These are phyloP conservation scores for Drosophila funebris DNA, from an alignment of 1,140 invertebrate species.

Conservation along the genomic window DNA sequence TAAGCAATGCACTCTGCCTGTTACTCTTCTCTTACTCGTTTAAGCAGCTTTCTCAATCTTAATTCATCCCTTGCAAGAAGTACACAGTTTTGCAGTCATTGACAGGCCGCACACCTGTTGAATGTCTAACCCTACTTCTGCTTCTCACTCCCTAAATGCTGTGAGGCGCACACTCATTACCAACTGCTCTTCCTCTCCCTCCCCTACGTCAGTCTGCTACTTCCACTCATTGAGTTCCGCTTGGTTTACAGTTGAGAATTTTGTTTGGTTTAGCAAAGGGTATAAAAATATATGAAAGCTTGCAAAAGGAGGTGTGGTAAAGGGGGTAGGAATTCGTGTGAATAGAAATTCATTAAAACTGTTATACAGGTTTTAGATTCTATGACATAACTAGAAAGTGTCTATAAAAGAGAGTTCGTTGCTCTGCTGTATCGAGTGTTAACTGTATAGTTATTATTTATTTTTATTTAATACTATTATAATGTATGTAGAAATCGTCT, in stretches of 20 bases:
- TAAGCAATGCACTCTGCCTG: no score
- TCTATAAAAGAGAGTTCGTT: slow-evolving; percentile 21
- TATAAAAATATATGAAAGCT: slow-evolving; percentile 9
- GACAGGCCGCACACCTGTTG: slow-evolving; percentile 50
- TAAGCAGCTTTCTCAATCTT: not conserved
- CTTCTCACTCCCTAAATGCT: not conserved
- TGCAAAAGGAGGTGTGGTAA: not conserved
- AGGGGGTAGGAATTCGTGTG: not conserved
- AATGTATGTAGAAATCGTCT: no score
- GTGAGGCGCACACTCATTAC: slow-evolving; percentile 5
- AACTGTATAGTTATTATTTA: not conserved
- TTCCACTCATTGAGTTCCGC: slow-evolving; percentile 50
- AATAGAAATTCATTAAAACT: slow-evolving; percentile 19
- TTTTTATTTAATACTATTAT: not conserved
- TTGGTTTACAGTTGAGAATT: slow-evolving; percentile 49
- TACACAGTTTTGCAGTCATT: not conserved
- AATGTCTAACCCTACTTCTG: slow-evolving; percentile 10
- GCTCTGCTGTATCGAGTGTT: not conserved
- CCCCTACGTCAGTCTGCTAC: not conserved
- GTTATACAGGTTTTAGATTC: slow-evolving; percentile 10
- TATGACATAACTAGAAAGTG: slow-evolving; percentile 39
- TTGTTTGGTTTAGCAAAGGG: slow-evolving; percentile 20
- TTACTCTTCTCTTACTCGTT: no score
- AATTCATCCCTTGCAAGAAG: not conserved
- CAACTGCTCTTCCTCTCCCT: not conserved